Percentiles rank a stretch among this genome's conserved stretches.
Evolutionary conservation across 2,888 invertebrate species (phyloP).

Genomic region (Drosophila mercatorum): DNA sequence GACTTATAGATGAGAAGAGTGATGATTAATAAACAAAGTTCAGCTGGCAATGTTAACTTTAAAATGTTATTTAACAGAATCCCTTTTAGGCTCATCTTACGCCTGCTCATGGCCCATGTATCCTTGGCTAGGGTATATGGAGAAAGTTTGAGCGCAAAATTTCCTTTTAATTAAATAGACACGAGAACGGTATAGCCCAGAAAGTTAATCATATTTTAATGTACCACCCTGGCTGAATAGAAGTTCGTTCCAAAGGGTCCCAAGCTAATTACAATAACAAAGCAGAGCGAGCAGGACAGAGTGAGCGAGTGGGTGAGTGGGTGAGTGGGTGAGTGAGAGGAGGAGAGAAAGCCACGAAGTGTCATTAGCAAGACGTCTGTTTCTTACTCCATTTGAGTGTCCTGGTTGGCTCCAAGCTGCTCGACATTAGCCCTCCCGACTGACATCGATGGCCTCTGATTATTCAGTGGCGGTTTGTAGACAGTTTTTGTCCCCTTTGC

Average conservation of each 20-base stretch:
- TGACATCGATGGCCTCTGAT: slow-evolving; percentile 30
- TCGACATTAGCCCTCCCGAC: slow-evolving; percentile 2
- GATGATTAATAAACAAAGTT: too few species aligned
- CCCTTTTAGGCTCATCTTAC: neutral
- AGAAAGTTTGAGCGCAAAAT: slow-evolving; percentile 19
- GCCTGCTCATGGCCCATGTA: neutral
- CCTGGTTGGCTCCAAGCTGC: slow-evolving; percentile 5
- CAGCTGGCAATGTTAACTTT: neutral
- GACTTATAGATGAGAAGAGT: too few species aligned
- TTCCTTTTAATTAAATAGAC: slow-evolving; percentile 72
- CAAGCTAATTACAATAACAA: slow-evolving; percentile 75
- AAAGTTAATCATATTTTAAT: slow-evolving; percentile 79
- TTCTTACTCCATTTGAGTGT: slow-evolving; percentile 23
- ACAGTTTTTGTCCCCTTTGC: slow-evolving; percentile 19
- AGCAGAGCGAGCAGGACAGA: slow-evolving; percentile 8
- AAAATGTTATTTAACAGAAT: neutral
- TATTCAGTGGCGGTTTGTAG: slow-evolving; percentile 63
- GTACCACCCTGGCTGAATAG: slow-evolving; percentile 55
- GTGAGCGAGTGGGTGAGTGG: too few species aligned
- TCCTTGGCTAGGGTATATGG: slow-evolving; percentile 5
- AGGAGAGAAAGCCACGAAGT: slow-evolving; percentile 7
- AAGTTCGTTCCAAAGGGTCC: slow-evolving; percentile 27
- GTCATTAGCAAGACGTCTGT: slow-evolving; percentile 42
- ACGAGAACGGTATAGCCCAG: slow-evolving; percentile 68
- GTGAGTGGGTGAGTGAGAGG: neutral